Evolutionary conservation across 2,113 vertebrate species (phyloP).

Genomic region (Spilogale gracilis): DNA sequence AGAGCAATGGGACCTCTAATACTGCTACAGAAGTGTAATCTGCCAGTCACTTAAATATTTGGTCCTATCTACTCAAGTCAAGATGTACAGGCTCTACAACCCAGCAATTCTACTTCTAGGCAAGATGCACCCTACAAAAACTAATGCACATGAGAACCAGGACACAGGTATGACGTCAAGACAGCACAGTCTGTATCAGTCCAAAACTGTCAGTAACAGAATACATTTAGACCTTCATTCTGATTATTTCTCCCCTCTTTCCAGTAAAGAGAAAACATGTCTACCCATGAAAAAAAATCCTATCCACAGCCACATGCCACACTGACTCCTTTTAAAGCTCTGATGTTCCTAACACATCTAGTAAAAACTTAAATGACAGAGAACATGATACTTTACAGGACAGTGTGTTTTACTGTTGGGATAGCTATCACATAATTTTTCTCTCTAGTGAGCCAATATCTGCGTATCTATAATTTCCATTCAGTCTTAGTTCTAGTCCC

Average conservation of each 20-base stretch:
- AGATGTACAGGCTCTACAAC: not conserved
- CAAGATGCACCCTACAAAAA: not conserved
- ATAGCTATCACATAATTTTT: not conserved
- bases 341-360: not conserved
- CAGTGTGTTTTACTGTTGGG: not conserved
- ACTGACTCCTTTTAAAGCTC: not conserved
- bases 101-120: conserved; percentile 1
- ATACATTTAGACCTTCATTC: not conserved
- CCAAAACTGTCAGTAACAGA: not conserved
- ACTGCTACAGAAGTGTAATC: not conserved
- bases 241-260: not conserved
- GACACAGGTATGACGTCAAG: not conserved
- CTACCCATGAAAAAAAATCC: not conserved
- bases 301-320: not conserved
- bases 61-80: not conserved
- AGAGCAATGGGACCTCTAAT: not conserved
- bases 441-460: not conserved
- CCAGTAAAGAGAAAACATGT: conserved; percentile 12
- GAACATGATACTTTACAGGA: not conserved
- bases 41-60: conserved; percentile 16
- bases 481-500: not conserved
- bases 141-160: not conserved
- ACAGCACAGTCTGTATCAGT: not conserved
- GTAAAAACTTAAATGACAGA: conserved; percentile 10
- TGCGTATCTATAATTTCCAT: conserved; percentile 11